phyloP scores from a whole-genome alignment of 2,113 vertebrate genomes.

The Phylloscopus trochilus region DNA sequence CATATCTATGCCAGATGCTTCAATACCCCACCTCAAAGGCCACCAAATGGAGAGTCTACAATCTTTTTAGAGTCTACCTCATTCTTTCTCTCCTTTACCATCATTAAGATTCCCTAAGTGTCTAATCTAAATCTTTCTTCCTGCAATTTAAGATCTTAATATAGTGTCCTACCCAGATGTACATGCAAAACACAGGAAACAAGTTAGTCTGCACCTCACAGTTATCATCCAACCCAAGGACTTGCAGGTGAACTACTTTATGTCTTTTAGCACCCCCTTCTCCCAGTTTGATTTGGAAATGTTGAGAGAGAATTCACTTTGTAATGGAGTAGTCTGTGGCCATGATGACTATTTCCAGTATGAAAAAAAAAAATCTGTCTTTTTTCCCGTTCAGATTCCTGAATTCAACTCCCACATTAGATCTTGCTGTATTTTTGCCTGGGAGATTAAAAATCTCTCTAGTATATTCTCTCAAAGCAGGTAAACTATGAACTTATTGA shows the following conservation, averaged over 20 bases:
- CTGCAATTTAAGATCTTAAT: neutral
- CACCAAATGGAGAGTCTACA: neutral
- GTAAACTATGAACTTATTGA: slow-evolving; percentile 26
- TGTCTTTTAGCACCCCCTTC: neutral
- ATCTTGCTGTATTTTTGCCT: neutral
- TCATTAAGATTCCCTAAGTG: neutral
- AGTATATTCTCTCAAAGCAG: neutral
- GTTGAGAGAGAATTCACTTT: neutral
- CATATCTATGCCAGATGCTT: neutral
- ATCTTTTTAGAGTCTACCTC: neutral
- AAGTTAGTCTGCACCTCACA: neutral
- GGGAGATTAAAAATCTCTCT: slow-evolving; percentile 1
- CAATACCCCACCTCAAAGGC: neutral
- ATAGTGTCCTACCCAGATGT: neutral
- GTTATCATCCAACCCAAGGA: neutral
- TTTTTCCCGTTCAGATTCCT: neutral
- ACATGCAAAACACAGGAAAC: neutral
- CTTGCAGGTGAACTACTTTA: neutral
- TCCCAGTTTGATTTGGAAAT: neutral
- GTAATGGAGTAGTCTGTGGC: neutral
- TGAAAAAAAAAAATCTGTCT: neutral
- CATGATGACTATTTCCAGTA: neutral
- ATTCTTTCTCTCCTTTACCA: neutral
- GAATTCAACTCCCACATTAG: neutral
- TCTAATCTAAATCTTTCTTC: neutral